Base-by-base conservation (phyloP, 2,888 invertebrate species). In the Galerucella pusilla region DNA sequence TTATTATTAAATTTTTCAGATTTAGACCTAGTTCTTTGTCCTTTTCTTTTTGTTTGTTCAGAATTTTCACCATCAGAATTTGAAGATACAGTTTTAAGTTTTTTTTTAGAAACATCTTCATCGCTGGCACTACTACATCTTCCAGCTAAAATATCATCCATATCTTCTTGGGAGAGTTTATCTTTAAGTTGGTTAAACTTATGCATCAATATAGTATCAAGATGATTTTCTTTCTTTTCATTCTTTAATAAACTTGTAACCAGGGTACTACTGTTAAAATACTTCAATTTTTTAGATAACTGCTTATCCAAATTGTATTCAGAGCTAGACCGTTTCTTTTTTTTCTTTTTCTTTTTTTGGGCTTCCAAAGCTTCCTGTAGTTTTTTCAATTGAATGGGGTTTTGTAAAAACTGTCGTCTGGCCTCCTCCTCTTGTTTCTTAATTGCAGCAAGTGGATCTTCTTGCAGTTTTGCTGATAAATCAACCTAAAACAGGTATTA, bases 381-480 rank as follows among this genome's bases (percentile, higher is more conserved):
- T 84, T 94, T 93, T 80, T 96, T 96, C 80, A 98, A 89, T 87
- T 96, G 96, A 0, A 98, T 91, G 1, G 98, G 98, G 90, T 98
- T 98, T 82, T 96, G 95, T 4, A 98, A 87, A 52, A 98, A 89
- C 75, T 95, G 94, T 75, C 93, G 92, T 59, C 95, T 90, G 0
- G 95, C 94, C 84, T 98, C 97, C 85, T 97, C 93, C 88, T 98
- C 97, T 72, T 94, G 92, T 84, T 96, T 95, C 83, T 94, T 95
- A 9, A 98, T 97, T 3, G 94, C 91, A 85, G 96, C 93, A 57
- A 98, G 87, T 0, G 98, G 98, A 89, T 98, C 98, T 87, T 98
- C 98, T 85, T 97, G 92, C 78, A 97, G 90, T 88, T 98, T 98
- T 25, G 96, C 91, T 64, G 92, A 93, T 83, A 97, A 90, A 86